Evolutionary conservation across 1,140 invertebrate genomes (phyloP), one percentile per base, ranked within the genome.

Genomic region (Drosophila pachea): DNA sequence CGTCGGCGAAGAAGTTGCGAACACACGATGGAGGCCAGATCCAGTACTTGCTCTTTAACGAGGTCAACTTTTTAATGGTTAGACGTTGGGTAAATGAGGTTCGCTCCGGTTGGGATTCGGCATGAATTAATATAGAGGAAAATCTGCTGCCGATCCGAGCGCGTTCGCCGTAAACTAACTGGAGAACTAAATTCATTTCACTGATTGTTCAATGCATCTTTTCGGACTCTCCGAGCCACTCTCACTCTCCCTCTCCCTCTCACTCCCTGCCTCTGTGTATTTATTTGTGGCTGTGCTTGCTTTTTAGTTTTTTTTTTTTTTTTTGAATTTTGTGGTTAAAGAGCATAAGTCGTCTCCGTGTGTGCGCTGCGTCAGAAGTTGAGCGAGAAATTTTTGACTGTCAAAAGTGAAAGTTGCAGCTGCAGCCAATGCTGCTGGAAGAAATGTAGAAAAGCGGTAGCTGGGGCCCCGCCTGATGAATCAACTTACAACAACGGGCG

Each of bases 351-450:
- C 77, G 82, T 56, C 16, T 43, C 32, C 22, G 32, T 55, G 52
- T 56, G 67, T 64, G 42, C 52, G 33, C 43, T 31, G 52, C 62
- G 55, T 83, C 78, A 83, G 81, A 83, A 83, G 79, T 71, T 84
- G 73, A 83, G 66, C 79, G 79, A 83, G 79, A 83, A 83, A 83
- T 83, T 83, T 83, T 83, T 71, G 76, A 71, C 81, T 86, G 81
- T 74, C 81, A 86, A 86, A 86, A 86, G 81, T 86, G 81, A 86
- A 86, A 86, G 81, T 86, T 76, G 81, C 81, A 77, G 82, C 81
- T 86, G 81, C 73, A 65, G 61, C 73, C 76, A 54, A 73, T 67
- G 79, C 79, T 73, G 78, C 84, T 83, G 79, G 78, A 83, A 76
- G 76, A 78, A 84, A 83, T 64, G 73, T 86, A 79, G 69, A 64